Conservation (phyloP, 1,140 invertebrate genomes). For the Nilaparvata lugens region DNA sequence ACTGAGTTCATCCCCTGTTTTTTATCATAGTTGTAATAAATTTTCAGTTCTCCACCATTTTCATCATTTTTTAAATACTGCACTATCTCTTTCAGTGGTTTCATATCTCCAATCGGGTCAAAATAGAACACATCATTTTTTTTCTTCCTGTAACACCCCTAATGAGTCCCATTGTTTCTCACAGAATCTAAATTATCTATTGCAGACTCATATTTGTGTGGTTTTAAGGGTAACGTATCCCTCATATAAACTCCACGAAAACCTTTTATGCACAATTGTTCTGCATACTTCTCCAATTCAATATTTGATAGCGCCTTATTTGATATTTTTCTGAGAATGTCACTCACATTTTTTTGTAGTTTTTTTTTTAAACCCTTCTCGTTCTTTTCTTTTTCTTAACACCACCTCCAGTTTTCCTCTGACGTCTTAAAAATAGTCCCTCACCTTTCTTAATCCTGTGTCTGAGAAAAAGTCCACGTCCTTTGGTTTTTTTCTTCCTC, state of each 20-base stretch:
- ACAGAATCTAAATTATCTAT: too few relatives aligned
- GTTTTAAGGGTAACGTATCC: too few relatives aligned
- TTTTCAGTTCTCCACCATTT: not conserved
- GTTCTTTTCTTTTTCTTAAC: not conserved
- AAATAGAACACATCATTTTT: constrained; percentile 10
- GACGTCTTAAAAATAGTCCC: constrained; percentile 14
- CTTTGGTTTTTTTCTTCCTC: constrained; percentile 20
- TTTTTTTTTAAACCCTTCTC: not conserved
- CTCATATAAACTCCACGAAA: too few relatives aligned
- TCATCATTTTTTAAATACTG: not conserved
- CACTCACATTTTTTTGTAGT: not conserved
- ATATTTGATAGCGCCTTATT: constrained; percentile 9
- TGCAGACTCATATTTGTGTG: too few relatives aligned
- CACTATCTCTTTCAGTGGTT: constrained; percentile 1
- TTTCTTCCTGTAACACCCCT: constrained; percentile 30
- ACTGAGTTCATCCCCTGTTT: not conserved
- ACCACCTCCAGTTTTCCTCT: constrained; percentile 7
- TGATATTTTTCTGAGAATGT: not conserved
- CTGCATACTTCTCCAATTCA: not conserved
- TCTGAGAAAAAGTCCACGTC: not conserved
- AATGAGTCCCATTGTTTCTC: constrained; percentile 28
- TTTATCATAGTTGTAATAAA: constrained; percentile 10
- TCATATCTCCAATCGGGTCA: constrained; percentile 8
- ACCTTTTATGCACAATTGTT: too few relatives aligned
- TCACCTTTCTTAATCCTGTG: not conserved